Conservation (phyloP, 2,797 vertebrate genomes). For the Sebastiscus tertius region DNA sequence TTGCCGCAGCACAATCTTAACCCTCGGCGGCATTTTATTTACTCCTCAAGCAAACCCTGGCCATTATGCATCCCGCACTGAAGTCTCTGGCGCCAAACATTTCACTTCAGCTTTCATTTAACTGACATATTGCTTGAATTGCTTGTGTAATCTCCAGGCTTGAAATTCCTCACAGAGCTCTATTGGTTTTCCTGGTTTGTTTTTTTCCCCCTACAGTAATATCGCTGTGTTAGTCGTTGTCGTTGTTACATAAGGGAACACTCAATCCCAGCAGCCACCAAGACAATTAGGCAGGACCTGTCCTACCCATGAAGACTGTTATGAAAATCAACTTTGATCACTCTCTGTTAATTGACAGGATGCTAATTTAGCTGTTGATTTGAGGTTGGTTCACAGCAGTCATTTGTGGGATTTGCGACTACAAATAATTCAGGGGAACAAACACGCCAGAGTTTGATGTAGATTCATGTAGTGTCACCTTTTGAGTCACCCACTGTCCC, state of each 20-base stretch:
- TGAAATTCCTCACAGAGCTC: slow-evolving; percentile 51
- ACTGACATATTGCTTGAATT: slow-evolving; percentile 53
- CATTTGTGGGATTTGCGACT: slow-evolving; percentile 43
- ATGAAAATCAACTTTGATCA: slow-evolving; percentile 61
- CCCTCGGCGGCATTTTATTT: slow-evolving; percentile 15
- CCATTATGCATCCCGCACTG: slow-evolving; percentile 33
- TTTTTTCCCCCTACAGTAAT: background rate
- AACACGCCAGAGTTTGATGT: slow-evolving; percentile 46
- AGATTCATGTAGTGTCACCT: slow-evolving; percentile 28
- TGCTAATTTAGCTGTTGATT: slow-evolving; percentile 60
- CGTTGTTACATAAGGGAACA: slow-evolving; percentile 81
- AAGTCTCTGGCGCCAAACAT: slow-evolving; percentile 21
- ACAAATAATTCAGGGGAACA: slow-evolving; percentile 43
- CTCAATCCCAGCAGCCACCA: slow-evolving; percentile 74
- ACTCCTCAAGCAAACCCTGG: slow-evolving; percentile 24
- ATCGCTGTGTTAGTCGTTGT: slow-evolving; percentile 68
- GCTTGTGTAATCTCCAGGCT: slow-evolving; percentile 37
- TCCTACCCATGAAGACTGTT: slow-evolving; percentile 22
- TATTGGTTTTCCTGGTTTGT: slow-evolving; percentile 20
- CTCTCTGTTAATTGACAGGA: slow-evolving; percentile 66
- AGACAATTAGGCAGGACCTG: slow-evolving; percentile 70
- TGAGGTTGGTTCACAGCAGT: slow-evolving; percentile 44
- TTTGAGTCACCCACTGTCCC: slow-evolving; percentile 23
- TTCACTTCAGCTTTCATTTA: slow-evolving; percentile 63
- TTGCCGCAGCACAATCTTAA: slow-evolving; percentile 1